Base-by-base conservation (phyloP, 2,888 invertebrate species). In the Volucella zonaria region DNA sequence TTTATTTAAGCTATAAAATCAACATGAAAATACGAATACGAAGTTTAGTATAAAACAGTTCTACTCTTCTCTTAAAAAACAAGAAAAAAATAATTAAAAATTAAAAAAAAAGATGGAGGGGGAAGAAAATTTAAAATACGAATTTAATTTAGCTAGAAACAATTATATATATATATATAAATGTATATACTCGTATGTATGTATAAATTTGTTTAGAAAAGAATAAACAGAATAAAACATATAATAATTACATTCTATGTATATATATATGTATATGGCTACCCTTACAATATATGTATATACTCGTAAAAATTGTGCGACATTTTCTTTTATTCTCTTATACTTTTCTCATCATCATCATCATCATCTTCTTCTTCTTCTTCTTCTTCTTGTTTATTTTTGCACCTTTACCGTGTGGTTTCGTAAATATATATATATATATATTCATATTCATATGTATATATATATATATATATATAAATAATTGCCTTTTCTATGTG, bases 301-400 rank as follows among this genome's bases (percentile, higher is more conserved):
- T 79, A 79, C 70, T 83, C 61, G 66, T 83, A 75, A 64, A 83
- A 83, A 75, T 83, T 83, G 83, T 83, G 80, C 80, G 75, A 83
- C 56, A 64, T 66, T 70, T 61, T 56, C 38, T 18, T 38, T 66
- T 54, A 12, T 15, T 47, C 10, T 64, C 23, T 1, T 64, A 47
- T 64, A 47, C 47, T 38, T 14, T 68, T 38, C 43, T 38, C 11
- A 42, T 38, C 31, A 18, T 58, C n/a, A n/a, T n/a, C n/a, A n/a
- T n/a, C n/a, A n/a, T n/a, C n/a, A n/a, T n/a, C 18, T 23, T 23
- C 18, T 23, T 14, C 12, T 70, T 47, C 58, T 58, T 49, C 18
- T 23, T 23, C 18, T 23, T 14, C 12, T 70, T 47, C 58, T 58
- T 49, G 43, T 76, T 59, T 71, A 14, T 45, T 54, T 38, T 45